Evolutionary conservation across 35 echinoderm and acorn worm species (phyloP), one percentile per base, ranked within the genome.

Genomic region (Anneissia japonica): DNA sequence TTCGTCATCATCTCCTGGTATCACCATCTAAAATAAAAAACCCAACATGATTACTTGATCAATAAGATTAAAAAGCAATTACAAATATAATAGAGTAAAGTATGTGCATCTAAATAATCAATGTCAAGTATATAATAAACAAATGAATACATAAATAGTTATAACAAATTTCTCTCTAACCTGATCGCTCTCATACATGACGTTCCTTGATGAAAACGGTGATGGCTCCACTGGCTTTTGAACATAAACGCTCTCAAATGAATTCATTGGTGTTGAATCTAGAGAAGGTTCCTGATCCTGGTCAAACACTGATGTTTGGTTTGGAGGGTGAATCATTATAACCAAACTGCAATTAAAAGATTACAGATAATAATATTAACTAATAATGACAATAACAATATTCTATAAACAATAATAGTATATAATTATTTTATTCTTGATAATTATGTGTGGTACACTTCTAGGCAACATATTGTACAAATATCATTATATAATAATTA

Each of bases 161-260:
- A 64, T 13, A 64, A 64, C 13, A 6, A 38, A 32, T 23, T 38
- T 80, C 30, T 34, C n/a, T 39, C 75, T 79, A 35, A 94, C 92
- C 92, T 94, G 83, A 79, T 94, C 92, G 72, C 84, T 86, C 36
- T 94, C 92, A 80, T 94, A 94, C 88, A 94, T 90, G 88, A 94
- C 88, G 43, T 90, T 87, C 84, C 84, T 94, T 14, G 92, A 94
- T 13, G 88, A 87, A 39, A 94, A 94, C 2, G 40, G 0, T 6
- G 92, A 94, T 83, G 85, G 79, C 79, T 94, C 92, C 0, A 31
- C 45, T 34, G 87, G 45, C 0, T 90, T 84, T 74, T 87, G 74
- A 31, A 90, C 40, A 38, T 74, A 87, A 36, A 81, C 76, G 26
- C 64, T 78, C 31, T 94, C 85, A 82, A 85, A 84, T 28, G 84